phyloP scores from a whole-genome alignment of 1,140 invertebrate genomes.

The Psix sp. region DNA sequence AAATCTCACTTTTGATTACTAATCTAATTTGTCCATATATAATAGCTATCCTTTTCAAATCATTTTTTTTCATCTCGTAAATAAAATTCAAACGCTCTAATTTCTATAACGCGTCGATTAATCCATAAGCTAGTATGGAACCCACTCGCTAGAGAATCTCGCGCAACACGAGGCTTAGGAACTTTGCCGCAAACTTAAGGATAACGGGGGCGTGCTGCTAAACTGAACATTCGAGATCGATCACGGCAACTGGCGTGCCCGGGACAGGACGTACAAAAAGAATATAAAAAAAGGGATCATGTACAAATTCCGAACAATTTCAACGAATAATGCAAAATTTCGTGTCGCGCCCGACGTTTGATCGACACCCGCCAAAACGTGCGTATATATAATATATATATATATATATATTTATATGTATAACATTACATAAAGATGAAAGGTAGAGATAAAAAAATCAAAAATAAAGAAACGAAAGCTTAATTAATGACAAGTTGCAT shows the following conservation, averaged over 20 bases:
- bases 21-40: neutral
- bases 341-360: constrained; percentile 49
- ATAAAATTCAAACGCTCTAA: too few species aligned
- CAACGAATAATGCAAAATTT: constrained; percentile 31
- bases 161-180: constrained; percentile 46
- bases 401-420: constrained; percentile 44
- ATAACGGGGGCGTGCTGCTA: constrained; percentile 27
- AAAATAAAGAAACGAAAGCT: constrained; percentile 58
- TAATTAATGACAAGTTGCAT: constrained; percentile 72
- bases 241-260: constrained; percentile 47
- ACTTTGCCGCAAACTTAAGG: constrained; percentile 50
- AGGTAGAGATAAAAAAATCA: constrained; percentile 59
- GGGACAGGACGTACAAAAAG: constrained; percentile 18
- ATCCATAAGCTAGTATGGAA: too few species aligned
- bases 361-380: constrained; percentile 59
- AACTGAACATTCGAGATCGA: constrained; percentile 49
- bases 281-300: constrained; percentile 14
- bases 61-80: neutral
- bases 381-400: constrained; percentile 49
- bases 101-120: too few species aligned
- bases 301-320: constrained; percentile 17
- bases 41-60: neutral
- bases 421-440: too few species aligned
- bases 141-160: constrained; percentile 42
- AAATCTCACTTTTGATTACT: constrained; percentile 21